A percentile compares a stretch with the other conserved stretches of the same genome.
These are phyloP conservation scores for Hyppa rectilinea DNA, from an alignment of 2,888 invertebrate genomes.

Conservation along the genomic window DNA sequence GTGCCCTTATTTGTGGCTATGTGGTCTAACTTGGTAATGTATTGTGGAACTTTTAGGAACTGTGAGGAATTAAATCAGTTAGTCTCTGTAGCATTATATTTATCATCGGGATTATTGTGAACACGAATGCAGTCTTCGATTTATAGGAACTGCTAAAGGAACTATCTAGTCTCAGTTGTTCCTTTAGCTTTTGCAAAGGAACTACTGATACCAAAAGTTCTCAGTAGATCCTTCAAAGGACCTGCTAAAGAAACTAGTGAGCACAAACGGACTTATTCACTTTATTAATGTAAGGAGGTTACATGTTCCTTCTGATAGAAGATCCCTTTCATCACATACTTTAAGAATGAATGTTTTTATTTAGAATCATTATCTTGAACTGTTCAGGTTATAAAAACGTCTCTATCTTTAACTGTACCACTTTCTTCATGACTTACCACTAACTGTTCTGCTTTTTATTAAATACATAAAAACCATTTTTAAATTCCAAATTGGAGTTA, in stretches of 20 bases:
- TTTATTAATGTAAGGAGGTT: not conserved
- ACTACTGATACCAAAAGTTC: no score
- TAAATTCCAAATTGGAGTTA: constrained; percentile 19
- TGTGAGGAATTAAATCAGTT: not conserved
- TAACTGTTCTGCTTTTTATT: not conserved
- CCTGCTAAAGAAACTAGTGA: no score
- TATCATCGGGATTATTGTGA: not conserved
- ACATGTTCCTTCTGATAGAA: not conserved
- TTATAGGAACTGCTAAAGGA: no score
- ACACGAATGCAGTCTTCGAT: not conserved
- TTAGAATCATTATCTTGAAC: not conserved
- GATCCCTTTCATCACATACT: not conserved
- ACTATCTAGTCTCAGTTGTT: no score
- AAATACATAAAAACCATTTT: constrained; percentile 16
- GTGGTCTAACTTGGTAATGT: constrained; percentile 23
- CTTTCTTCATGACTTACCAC: not conserved
- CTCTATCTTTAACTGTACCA: not conserved
- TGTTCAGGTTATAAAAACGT: not conserved
- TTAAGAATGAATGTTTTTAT: not conserved
- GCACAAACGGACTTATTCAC: no score
- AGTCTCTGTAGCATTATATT: not conserved
- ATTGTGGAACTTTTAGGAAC: constrained; percentile 1
- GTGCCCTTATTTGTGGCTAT: constrained; percentile 23
- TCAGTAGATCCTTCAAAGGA: no score
- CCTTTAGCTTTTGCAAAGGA: no score